A percentile compares a stretch with the other conserved stretches of the same genome.
Conservation (phyloP, 2,113 vertebrate species). For the Tylochromis polylepis region DNA sequence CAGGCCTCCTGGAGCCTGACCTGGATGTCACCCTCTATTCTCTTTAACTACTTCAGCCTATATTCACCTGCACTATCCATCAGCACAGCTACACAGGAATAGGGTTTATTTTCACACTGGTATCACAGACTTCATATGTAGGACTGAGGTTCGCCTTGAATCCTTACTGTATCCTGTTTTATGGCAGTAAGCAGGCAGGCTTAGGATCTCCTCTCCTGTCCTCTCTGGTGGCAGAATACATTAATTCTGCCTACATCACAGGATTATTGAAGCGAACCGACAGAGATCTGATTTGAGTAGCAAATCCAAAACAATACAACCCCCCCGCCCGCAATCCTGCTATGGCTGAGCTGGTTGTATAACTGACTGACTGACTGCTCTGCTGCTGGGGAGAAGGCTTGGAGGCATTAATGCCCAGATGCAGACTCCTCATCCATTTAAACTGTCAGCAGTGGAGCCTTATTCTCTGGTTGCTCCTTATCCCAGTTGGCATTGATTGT, state of each 20-base stretch:
- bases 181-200: slow-evolving; percentile 5
- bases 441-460: slow-evolving; percentile 26
- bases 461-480: neutral
- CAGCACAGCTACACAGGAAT: neutral
- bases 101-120: neutral
- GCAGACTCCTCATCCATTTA: slow-evolving; percentile 39
- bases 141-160: neutral
- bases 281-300: slow-evolving; percentile 65
- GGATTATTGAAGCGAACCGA: slow-evolving; percentile 51
- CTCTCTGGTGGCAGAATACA: slow-evolving; percentile 30
- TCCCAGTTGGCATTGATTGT: slow-evolving; percentile 17
- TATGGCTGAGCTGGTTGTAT: slow-evolving; percentile 49
- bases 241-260: slow-evolving; percentile 43
- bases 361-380: slow-evolving; percentile 41
- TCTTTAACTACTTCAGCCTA: slow-evolving; percentile 12
- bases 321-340: slow-evolving; percentile 5
- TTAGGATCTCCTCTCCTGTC: slow-evolving; percentile 37
- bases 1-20: slow-evolving; percentile 24
- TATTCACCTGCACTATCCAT: slow-evolving; percentile 25
- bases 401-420: slow-evolving; percentile 27
- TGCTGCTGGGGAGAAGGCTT: slow-evolving; percentile 14
- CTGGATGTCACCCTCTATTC: slow-evolving; percentile 36
- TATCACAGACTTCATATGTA: slow-evolving; percentile 5
- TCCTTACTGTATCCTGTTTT: slow-evolving; percentile 28
- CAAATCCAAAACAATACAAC: slow-evolving; percentile 57